phyloP scores from a whole-genome alignment of 2,113 vertebrate genomes.

The Poeciliopsis occidentalis region DNA sequence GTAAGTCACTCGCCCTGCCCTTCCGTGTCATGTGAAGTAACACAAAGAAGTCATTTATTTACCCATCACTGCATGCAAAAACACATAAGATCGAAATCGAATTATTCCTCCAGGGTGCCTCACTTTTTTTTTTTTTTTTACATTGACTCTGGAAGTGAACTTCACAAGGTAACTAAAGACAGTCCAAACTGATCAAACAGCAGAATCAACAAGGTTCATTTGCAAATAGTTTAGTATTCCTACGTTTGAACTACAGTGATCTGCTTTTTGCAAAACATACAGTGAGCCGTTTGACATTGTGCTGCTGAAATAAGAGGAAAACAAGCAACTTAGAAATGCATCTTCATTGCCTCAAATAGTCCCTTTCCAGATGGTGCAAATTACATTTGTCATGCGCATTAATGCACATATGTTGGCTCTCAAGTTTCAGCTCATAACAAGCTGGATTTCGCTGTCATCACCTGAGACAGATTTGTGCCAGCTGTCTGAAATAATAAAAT shows the following conservation, averaged over 20 bases:
- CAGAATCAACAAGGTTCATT: no score
- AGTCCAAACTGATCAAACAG: no score
- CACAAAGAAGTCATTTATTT: no score
- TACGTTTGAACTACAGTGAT: not conserved
- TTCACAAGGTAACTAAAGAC: no score
- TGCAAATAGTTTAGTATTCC: not conserved
- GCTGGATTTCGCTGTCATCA: not conserved
- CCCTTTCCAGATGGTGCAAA: not conserved
- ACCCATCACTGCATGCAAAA: no score
- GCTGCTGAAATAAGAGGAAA: not conserved
- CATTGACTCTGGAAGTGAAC: no score
- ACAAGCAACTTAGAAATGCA: not conserved
- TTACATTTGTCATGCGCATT: not conserved
- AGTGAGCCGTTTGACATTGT: not conserved
- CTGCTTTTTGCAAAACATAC: not conserved
- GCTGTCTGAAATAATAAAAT: constrained; percentile 1
- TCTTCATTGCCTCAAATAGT: not conserved
- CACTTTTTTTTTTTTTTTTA: no score
- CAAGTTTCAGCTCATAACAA: not conserved
- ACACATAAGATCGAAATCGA: no score
- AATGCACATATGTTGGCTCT: not conserved
- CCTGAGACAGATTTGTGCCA: not conserved
- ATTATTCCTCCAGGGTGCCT: no score
- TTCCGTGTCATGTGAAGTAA: no score
- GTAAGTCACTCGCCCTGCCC: no score